Evolutionary conservation across 2,113 vertebrate genomes (phyloP).

Genomic region (Puntigrus tetrazona): DNA sequence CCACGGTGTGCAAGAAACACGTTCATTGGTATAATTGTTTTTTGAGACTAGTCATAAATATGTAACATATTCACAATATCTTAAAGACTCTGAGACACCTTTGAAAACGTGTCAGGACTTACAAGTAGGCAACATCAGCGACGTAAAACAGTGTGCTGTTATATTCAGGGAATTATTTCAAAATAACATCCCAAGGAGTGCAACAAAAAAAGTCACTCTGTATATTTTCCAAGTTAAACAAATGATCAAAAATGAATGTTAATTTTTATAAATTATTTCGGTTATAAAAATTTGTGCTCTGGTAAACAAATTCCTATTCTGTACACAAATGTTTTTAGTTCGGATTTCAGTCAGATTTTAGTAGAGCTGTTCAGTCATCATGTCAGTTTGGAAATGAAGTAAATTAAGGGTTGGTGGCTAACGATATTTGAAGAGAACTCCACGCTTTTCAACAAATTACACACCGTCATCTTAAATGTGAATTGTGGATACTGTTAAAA

Average conservation of each 20-base stretch:
- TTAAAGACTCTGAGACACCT: slow-evolving; percentile 2
- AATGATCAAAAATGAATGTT: not conserved
- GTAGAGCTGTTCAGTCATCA: too few relatives aligned
- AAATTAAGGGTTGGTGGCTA: not conserved
- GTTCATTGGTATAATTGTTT: not conserved
- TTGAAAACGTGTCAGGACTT: slow-evolving; percentile 29
- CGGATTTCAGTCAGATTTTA: too few relatives aligned
- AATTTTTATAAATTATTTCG: not conserved
- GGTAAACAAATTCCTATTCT: not conserved
- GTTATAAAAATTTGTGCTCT: not conserved
- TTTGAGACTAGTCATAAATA: slow-evolving; percentile 9
- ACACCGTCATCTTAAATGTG: not conserved
- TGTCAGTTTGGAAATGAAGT: too few relatives aligned
- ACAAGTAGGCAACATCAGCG: not conserved
- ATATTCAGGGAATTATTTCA: slow-evolving; percentile 20
- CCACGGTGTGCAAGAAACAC: not conserved
- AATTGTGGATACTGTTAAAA: not conserved
- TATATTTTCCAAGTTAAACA: not conserved
- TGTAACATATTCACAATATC: slow-evolving; percentile 8
- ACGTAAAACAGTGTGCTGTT: slow-evolving; percentile 6
- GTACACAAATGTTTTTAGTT: not conserved
- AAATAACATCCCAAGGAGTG: not conserved
- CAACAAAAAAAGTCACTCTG: not conserved
- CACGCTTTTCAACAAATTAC: not conserved
- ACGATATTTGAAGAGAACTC: not conserved